Evolutionary conservation across 1,140 invertebrate genomes (phyloP), one percentile per base, ranked within the genome.

Genomic region (Sipha flava): DNA sequence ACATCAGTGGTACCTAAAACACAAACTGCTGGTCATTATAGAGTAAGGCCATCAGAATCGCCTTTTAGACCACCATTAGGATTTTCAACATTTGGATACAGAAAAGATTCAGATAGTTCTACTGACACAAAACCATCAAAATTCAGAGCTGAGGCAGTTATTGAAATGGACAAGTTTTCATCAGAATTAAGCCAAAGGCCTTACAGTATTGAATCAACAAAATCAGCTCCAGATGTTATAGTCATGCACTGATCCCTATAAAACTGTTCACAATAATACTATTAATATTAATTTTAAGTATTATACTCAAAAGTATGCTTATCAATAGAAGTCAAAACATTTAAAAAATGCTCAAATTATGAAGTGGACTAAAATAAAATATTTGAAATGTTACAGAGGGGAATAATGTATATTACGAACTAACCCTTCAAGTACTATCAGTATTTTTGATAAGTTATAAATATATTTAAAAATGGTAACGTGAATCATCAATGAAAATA

Each of bases 181-280:
- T 40, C 72, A 62, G 79, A 54, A 82, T 54, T 72, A 21, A 64
- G 40, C 34, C 79, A 37, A 21, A 75, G 91, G 14, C 90, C 91
- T 0, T 91, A 91, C 84, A 92, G 91, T 84, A 90, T 91, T 68
- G 90, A 92, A 81, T 93, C 92, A 16, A 92, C 91, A 12, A 93
- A 94, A 84, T 94, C 93, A 59, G 93, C 93, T 1, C 93, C 93
- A 23, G 94, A 95, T 84, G 93, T 95, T 73, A 94, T 95, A 82
- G 92, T 92, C 82, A 92, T 91, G 21, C 92, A 92, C 89, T 93
- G 91, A 93, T 89, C 59, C 40, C n/a, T 49, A 52, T 14, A 73
- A 12, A 14, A 37, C 47, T 70, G 26, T 45, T 23, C 23, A 66
- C 18, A 40, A 26, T 45, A 45, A 29, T 47, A 70, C 43, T 47